phyloP scores from a whole-genome alignment of 2,797 vertebrate species.

The Pangasius djambal region DNA sequence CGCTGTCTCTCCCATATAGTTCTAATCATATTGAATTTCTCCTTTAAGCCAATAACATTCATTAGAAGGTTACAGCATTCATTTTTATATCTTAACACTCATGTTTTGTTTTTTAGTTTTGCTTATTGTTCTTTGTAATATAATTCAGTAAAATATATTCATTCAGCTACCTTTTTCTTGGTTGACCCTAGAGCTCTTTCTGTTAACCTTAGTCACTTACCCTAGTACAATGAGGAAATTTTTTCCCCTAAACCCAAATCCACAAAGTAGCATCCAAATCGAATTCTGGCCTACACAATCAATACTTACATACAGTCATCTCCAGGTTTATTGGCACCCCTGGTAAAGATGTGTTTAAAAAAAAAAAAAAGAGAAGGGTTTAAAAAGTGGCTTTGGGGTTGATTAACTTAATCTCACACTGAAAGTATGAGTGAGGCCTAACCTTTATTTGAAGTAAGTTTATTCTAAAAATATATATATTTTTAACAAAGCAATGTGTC shows the following conservation, averaged over 20 bases:
- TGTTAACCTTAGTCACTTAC: neutral
- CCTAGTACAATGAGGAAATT: neutral
- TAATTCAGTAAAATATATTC: neutral
- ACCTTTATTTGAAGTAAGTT: neutral
- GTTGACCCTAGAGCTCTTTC: neutral
- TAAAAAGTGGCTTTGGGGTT: neutral
- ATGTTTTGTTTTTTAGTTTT: neutral
- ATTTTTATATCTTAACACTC: neutral
- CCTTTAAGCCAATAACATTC: neutral
- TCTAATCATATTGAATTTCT: constrained; percentile 18
- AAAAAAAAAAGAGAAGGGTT: neutral
- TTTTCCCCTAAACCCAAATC: neutral
- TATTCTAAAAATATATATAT: neutral
- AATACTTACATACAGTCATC: neutral
- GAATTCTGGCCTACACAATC: neutral
- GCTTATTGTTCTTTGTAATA: neutral
- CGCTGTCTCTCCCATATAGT: constrained; percentile 49
- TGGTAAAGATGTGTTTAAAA: neutral
- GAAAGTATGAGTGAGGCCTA: neutral
- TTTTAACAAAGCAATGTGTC: neutral
- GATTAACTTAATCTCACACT: neutral
- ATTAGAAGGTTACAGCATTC: neutral
- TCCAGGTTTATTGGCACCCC: neutral
- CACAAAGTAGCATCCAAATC: neutral
- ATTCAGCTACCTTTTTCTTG: neutral